phyloP scores from a whole-genome alignment of 2,888 invertebrate genomes.

The Scelioninae gen. 1 region DNA sequence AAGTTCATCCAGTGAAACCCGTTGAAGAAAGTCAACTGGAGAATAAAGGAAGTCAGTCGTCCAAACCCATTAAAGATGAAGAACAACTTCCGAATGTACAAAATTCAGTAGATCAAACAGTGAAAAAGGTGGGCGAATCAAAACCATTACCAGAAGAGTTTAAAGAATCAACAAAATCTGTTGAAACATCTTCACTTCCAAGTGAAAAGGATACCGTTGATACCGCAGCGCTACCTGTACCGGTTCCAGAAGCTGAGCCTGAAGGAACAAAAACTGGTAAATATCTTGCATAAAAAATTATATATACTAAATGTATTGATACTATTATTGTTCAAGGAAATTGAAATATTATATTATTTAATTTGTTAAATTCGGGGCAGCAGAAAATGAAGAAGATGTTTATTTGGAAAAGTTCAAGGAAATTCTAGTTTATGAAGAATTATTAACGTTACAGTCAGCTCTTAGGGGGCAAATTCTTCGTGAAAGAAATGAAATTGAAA shows the following conservation, averaged over 20 bases:
- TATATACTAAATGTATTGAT: not conserved
- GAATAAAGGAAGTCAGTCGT: slow-evolving; percentile 63
- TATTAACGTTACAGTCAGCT: slow-evolving; percentile 88
- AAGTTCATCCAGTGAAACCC: slow-evolving; percentile 86
- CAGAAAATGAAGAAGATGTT: slow-evolving; percentile 74
- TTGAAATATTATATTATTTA: slow-evolving; percentile 9
- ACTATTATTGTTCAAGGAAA: not conserved
- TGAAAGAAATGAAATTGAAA: slow-evolving; percentile 90
- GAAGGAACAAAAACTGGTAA: slow-evolving; percentile 50
- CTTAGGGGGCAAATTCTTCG: slow-evolving; percentile 88
- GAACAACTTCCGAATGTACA: slow-evolving; percentile 72
- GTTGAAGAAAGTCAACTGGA: slow-evolving; percentile 85
- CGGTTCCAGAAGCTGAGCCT: slow-evolving; percentile 31
- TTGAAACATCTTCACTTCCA: slow-evolving; percentile 17
- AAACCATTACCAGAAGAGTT: slow-evolving; percentile 69
- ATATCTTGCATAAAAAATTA: not conserved
- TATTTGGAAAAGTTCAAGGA: slow-evolving; percentile 79
- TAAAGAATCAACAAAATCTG: slow-evolving; percentile 69
- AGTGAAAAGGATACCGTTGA: slow-evolving; percentile 64
- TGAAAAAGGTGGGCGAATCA: slow-evolving; percentile 72
- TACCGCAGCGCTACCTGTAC: slow-evolving; percentile 40
- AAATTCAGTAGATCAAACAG: slow-evolving; percentile 60
- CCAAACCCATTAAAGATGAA: slow-evolving; percentile 73
- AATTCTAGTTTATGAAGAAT: slow-evolving; percentile 84
- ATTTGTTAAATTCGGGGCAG: not conserved